Evolutionary conservation across 2,113 vertebrate species (phyloP), one percentile per base, ranked within the genome.

Genomic region (Azemiops feae): DNA sequence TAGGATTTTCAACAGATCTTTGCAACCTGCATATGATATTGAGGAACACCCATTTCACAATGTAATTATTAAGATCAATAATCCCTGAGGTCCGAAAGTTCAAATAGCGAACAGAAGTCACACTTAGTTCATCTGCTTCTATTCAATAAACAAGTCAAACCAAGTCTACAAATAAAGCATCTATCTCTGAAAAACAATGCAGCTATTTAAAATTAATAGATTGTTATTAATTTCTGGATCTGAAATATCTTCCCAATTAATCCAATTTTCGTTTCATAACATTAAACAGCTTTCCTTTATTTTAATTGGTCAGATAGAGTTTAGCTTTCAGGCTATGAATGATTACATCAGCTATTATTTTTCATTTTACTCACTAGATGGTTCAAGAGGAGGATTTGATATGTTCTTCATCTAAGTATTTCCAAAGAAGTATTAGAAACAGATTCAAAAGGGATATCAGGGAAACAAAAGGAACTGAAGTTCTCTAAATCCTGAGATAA

Each of bases 1-100:
- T 86, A 0, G 95, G 92, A 94, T 95, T 96, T 96, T 96, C 94
- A 39, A 93, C 95, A 93, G 91, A 94, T 96, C 95, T 95, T 90
- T 90, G 89, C 43, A 85, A 92, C 94, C 95, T 94, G 95, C 95
- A 94, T 85, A 92, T 87, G 89, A 94, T 92, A 94, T 0, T 9
- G 81, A 20, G 88, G 91, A 95, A 60, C 94, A 94, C 94, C 91
- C 92, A 52, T 60, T 25, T 43, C 39, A 0, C 16, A 93, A 90
- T 89, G 93, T 94, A 52, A 43, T 30, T 57, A 93, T 39, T 89
- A 92, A 93, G 23, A 0, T 0, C 4, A 93, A 95, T 92, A 30
- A 54, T 47, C 53, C 47, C 86, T 90, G n/a, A 0, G 30, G 2
- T 20, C 69, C n/a, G 2, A 39, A 39, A 81, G n/a, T 16, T 30